Conservation (phyloP, 2,797 vertebrate species). For the Rousettus madagascariensis region DNA sequence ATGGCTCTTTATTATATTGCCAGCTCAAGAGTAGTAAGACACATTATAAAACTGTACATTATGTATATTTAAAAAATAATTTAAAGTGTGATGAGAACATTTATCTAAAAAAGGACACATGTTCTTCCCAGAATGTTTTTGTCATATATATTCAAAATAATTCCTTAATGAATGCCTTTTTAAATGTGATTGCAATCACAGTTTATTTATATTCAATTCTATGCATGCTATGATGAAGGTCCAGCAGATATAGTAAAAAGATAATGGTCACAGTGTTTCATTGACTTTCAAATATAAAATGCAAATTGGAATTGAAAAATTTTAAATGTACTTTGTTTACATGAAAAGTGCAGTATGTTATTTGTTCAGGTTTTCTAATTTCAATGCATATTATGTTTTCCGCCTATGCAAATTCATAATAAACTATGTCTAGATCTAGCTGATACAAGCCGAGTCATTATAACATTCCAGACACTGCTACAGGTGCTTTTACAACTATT, state of each 20-base stretch:
- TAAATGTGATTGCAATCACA: not conserved
- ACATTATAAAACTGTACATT: not conserved
- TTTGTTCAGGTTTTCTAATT: not conserved
- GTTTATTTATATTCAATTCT: constrained; percentile 16
- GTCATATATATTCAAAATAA: not conserved
- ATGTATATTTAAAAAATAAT: constrained; percentile 27
- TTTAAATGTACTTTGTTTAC: not conserved
- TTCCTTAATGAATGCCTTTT: not conserved
- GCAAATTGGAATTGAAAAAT: not conserved
- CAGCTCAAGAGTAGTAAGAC: not conserved
- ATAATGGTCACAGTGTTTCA: not conserved
- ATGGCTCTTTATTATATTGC: not conserved
- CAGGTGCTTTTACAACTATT: not conserved
- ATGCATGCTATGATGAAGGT: not conserved
- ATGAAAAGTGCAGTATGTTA: not conserved
- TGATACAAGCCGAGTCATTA: not conserved
- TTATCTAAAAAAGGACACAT: not conserved
- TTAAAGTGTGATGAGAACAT: constrained; percentile 4
- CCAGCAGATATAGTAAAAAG: not conserved
- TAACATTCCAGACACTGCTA: not conserved
- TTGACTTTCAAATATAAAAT: constrained; percentile 15
- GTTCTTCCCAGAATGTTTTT: not conserved
- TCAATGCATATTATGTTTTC: not conserved
- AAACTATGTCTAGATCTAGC: not conserved
- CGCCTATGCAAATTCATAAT: not conserved